Evolutionary conservation across 1,140 invertebrate genomes (phyloP).

Genomic region (Drosophila pruinosa): DNA sequence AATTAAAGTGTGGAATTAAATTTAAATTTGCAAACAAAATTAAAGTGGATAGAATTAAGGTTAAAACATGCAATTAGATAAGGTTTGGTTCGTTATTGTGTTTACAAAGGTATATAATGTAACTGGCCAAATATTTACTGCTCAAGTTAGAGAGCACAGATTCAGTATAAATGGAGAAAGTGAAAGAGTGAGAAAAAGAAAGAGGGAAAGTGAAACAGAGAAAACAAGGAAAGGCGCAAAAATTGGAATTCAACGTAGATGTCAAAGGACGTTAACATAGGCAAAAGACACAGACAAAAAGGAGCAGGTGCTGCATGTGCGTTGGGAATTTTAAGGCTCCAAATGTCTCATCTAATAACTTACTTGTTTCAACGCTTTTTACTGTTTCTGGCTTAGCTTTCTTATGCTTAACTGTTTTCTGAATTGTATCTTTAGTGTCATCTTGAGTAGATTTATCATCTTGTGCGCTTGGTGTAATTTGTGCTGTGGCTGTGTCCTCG

Average conservation of each 20-base stretch:
- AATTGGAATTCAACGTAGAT: slow-evolving; percentile 51
- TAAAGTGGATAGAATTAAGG: background rate
- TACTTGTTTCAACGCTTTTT: slow-evolving; percentile 79
- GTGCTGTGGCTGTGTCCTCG: slow-evolving; percentile 79
- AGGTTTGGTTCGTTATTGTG: slow-evolving; percentile 2
- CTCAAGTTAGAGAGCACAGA: slow-evolving; percentile 24
- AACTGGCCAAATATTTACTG: slow-evolving; percentile 4
- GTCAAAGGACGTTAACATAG: slow-evolving; percentile 54
- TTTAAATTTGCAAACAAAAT: slow-evolving; percentile 23
- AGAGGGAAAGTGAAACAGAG: slow-evolving; percentile 26
- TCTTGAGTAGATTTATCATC: slow-evolving; percentile 72
- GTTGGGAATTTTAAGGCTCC: slow-evolving; percentile 45
- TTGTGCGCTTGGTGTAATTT: slow-evolving; percentile 79
- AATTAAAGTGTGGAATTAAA: slow-evolving; percentile 7
- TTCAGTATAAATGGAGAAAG: background rate
- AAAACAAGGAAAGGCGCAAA: slow-evolving; percentile 42
- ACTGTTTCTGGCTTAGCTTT: slow-evolving; percentile 78
- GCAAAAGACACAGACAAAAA: slow-evolving; percentile 68
- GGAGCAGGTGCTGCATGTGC: slow-evolving; percentile 60
- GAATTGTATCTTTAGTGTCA: slow-evolving; percentile 73
- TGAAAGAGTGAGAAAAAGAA: slow-evolving; percentile 20
- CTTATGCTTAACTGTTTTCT: slow-evolving; percentile 78
- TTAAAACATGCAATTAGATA: slow-evolving; percentile 23
- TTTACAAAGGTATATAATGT: slow-evolving; percentile 1
- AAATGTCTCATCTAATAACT: slow-evolving; percentile 72